Evolutionary conservation across 2,888 invertebrate species (phyloP).

Genomic region (Drosophila neoperkinsi): DNA sequence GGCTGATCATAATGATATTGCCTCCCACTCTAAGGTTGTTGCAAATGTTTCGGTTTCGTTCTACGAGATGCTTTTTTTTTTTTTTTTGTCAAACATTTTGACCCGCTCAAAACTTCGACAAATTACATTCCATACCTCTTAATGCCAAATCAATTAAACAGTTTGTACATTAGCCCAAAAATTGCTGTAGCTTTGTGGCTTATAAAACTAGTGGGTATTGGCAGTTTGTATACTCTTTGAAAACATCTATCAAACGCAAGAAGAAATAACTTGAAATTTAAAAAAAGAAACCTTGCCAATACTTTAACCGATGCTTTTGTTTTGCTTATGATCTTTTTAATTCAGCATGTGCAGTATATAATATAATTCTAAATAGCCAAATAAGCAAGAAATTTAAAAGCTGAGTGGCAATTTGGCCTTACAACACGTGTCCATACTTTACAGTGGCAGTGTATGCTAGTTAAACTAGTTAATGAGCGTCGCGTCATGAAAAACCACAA

Average conservation of each 20-base stretch:
- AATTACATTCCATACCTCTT: conserved; percentile 56
- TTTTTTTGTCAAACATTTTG: conserved; percentile 1
- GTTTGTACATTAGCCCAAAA: conserved; percentile 26
- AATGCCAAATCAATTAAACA: conserved; percentile 73
- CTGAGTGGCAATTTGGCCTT: conserved; percentile 6
- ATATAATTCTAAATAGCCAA: background rate
- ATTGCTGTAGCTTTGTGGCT: conserved; percentile 26
- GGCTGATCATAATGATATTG: conserved; percentile 28
- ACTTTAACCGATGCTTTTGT: background rate
- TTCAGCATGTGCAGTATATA: background rate
- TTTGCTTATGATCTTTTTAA: background rate
- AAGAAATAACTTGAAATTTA: background rate
- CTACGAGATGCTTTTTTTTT: background rate
- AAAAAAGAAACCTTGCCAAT: background rate
- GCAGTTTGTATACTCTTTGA: background rate
- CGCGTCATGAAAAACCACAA: conserved; percentile 53
- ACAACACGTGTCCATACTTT: conserved; percentile 22
- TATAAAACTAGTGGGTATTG: background rate
- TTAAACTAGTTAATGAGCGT: conserved; percentile 73
- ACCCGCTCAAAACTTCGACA: conserved; percentile 27
- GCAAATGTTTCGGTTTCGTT: background rate
- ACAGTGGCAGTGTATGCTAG: conserved; percentile 51
- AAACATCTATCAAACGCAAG: background rate
- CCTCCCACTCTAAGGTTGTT: background rate
- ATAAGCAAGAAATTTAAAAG: background rate